Base-by-base conservation (phyloP, 2,113 vertebrate species). In the Bolborhynchus lineola region DNA sequence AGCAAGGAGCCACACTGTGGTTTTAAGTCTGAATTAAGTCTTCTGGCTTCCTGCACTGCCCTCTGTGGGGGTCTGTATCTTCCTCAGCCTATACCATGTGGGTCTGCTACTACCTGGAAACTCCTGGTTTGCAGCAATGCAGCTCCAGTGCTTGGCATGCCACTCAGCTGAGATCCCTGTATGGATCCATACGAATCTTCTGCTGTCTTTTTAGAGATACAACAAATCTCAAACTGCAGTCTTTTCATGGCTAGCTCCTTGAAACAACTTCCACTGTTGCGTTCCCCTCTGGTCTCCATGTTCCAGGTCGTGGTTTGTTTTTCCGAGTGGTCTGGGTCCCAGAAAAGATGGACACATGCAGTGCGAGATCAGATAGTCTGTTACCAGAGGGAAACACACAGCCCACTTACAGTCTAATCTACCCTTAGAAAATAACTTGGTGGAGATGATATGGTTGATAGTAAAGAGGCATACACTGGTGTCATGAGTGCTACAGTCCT, bases 291-390 rank as follows among this genome's bases (percentile, higher is more conserved):
- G 14, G 12, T n/a, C 13, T 59, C 11, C 62, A 28, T 46, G 35
- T 19, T 59, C 41, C 31, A 4, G 0, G 8, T 9, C 88, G 39
- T 14, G 26, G 13, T 65, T 85, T 72, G 11, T 42, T 82, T n/a
- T 59, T 28, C 49, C 0, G 0, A 67, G 41, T 26, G 31, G 18
- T 37, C 29, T 69, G 52, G 35, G 26, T 3, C 1, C 37, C 8
- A 57, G 29, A 52, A 35, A n/a, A 28, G 55, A 41, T 5, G 20
- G 85, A 60, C 39, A 50, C 0, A 4, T 17, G 33, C 55, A 42
- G 11, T 11, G 9, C 37, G 71, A 83, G 20, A 86, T 60, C 55
- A 78, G 47, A 21, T 17, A 82, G 21, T 13, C 33, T n/a, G 31
- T 37, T 82, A 64, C 24, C 2, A 2, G 55, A 81, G 72, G 23